Base-by-base conservation (phyloP, 1,140 invertebrate genomes). In the Panagrolaimus sp. region DNA sequence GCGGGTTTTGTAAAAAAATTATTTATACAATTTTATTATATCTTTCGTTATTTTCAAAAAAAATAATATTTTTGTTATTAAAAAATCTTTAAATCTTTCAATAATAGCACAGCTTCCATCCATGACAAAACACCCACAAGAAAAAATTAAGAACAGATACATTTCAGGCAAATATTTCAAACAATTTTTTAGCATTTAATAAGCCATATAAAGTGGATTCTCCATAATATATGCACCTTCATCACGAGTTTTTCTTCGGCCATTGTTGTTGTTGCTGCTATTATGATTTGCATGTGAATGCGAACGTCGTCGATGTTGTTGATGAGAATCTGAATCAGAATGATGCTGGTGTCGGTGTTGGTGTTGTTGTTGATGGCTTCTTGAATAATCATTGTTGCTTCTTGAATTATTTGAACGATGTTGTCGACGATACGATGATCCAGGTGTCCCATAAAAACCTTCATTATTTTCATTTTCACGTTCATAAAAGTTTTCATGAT, bases 171-270 rank as follows among this genome's bases (percentile, higher is more conserved):
- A 38, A 2, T 4, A 38, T 4, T 38, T 38, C 7, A 38, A 2
- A 38, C 7, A 38, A 38, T 7, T 38, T 63, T 23, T 44, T n/a
- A n/a, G n/a, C n/a, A n/a, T n/a, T 67, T 23, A 67, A 20, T 67
- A 67, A 2, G 7, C 38, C 16, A 13, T 23, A 31, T 65, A 67
- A 25, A 67, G 46, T 20, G 66, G 66, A 61, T 67, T 67, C 16
- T 67, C 66, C n/a, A 46, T 67, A 9, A 67, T 61, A 14, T 65
- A 20, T 23, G 43, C 66, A 14, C 66, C 66, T 43, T 45, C 20
- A 20, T 45, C 48, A 16, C 51, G 51, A 11, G 8, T n/a, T 16
- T 57, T 20, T n/a, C 20, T 5, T 57, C 20, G 51, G n/a, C n/a
- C n/a, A n/a, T n/a, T n/a, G n/a, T n/a, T n/a, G n/a, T n/a, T n/a